These are phyloP conservation scores for Trogon surrucura DNA, from an alignment of 2,113 vertebrate genomes.

Conservation along the genomic window DNA sequence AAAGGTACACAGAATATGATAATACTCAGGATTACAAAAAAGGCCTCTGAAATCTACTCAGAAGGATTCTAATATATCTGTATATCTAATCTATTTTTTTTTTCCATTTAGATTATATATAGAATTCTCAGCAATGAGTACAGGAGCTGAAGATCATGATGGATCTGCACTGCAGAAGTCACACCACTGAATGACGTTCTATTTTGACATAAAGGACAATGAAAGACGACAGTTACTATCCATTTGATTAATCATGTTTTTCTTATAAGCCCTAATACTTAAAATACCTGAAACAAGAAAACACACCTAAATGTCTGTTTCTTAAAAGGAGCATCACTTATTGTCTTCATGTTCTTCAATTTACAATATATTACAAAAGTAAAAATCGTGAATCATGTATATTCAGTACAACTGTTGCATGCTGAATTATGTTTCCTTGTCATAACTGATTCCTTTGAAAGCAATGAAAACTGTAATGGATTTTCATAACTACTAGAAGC, in stretches of 20 bases:
- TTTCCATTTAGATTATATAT: neutral
- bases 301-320: neutral
- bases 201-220: neutral
- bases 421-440: neutral
- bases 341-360: neutral
- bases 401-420: neutral
- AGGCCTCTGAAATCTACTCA: neutral
- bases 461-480: neutral
- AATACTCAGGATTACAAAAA: neutral
- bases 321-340: neutral
- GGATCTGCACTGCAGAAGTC: neutral
- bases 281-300: neutral
- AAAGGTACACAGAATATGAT: neutral
- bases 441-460: neutral
- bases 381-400: neutral
- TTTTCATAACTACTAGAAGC: neutral
- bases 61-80: neutral
- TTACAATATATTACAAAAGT: neutral
- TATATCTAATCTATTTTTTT: neutral
- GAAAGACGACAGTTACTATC: neutral
- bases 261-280: neutral
- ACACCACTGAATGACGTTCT: neutral
- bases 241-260: neutral
- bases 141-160: accelerated
- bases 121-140: neutral